Percentiles rank a stretch among this genome's conserved stretches.
phyloP scores from a whole-genome alignment of 2,113 vertebrate species.

The Mastomys natalensis region DNA sequence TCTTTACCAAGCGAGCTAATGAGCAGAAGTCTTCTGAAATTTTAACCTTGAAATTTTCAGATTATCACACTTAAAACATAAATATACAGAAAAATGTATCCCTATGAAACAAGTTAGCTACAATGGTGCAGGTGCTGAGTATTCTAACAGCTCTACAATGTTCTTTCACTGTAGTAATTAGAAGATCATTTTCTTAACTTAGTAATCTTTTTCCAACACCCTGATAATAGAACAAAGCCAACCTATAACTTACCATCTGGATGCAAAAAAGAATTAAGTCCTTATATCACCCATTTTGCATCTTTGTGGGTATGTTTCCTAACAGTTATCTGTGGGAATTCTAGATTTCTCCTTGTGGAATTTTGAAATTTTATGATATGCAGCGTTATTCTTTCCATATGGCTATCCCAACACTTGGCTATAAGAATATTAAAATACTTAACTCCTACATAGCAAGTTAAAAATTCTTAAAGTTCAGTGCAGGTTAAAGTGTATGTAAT shows the following conservation, averaged over 20 bases:
- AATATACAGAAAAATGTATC: not conserved
- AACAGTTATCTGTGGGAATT: not conserved
- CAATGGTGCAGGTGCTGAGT: not conserved
- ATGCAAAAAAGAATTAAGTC: not conserved
- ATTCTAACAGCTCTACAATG: not conserved
- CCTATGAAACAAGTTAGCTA: not conserved
- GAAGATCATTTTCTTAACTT: conserved; percentile 7
- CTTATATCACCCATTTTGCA: not conserved
- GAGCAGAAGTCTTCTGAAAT: not conserved
- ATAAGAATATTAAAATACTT: not conserved
- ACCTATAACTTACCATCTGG: not conserved
- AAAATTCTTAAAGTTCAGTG: not conserved
- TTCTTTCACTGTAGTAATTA: not conserved
- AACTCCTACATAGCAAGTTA: not conserved
- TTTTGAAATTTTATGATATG: conserved; percentile 32
- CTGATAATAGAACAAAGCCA: not conserved
- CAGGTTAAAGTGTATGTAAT: not conserved
- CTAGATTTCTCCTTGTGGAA: not conserved
- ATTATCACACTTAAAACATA: not conserved
- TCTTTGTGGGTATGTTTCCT: not conserved
- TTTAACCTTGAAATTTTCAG: not conserved
- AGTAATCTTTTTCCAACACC: not conserved
- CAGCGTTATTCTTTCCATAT: not conserved
- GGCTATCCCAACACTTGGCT: not conserved
- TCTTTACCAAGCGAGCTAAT: not conserved